Percentiles rank a stretch among this genome's conserved stretches.
Evolutionary conservation across 2,797 vertebrate genomes (phyloP).

Genomic region (Brotula barbata): DNA sequence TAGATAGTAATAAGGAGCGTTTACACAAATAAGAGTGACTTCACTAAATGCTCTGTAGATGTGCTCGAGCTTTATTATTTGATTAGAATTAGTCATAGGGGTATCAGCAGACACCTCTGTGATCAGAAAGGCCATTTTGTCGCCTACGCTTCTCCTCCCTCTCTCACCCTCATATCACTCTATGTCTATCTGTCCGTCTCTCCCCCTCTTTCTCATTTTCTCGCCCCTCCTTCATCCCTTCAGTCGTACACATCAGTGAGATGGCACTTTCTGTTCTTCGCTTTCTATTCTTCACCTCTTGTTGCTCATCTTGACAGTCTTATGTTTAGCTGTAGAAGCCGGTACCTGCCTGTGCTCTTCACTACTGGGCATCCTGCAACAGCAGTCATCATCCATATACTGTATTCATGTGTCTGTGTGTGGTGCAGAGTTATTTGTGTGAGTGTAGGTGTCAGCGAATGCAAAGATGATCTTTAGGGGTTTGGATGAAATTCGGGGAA

Average conservation of each 20-base stretch:
- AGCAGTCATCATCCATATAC: neutral
- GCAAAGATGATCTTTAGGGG: constrained; percentile 27
- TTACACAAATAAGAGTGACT: neutral
- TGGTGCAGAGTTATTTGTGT: constrained; percentile 7
- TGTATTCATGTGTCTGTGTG: neutral
- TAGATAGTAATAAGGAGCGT: constrained; percentile 3
- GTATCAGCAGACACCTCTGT: constrained; percentile 1
- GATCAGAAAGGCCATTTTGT: constrained; percentile 27
- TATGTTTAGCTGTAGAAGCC: neutral
- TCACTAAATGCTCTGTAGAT: constrained; percentile 13
- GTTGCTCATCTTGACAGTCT: constrained; percentile 9
- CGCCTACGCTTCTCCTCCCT: constrained; percentile 12
- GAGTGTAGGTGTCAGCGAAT: constrained; percentile 23
- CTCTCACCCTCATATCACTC: constrained; percentile 5
- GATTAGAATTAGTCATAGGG: constrained; percentile 9
- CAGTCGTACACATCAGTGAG: constrained; percentile 37
- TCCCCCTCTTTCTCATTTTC: constrained; percentile 10
- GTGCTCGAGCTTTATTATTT: constrained; percentile 24
- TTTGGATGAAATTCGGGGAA: constrained; percentile 43
- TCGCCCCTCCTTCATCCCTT: constrained; percentile 20
- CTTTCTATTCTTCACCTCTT: constrained; percentile 2
- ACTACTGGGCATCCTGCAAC: neutral
- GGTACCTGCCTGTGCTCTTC: neutral
- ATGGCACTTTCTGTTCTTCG: constrained; percentile 17
- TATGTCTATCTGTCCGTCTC: neutral